Percentiles rank a stretch among this genome's conserved stretches.
Conservation (phyloP, 2,888 invertebrate genomes). For the Sphaeridia pumilis region DNA sequence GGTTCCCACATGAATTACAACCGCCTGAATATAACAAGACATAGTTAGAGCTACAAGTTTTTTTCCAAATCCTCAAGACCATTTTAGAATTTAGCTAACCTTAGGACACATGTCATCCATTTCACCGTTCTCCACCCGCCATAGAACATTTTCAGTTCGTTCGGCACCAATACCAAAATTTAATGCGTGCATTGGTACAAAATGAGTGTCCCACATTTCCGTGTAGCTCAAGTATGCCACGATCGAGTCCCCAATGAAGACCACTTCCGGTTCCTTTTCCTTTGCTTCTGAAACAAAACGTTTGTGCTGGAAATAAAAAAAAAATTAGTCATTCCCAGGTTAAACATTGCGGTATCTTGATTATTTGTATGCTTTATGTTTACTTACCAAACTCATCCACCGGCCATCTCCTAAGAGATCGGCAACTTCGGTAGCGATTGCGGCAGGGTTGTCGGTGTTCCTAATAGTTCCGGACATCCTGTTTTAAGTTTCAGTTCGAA, state of each 20-base stretch:
- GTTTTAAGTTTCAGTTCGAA: too few relatives aligned
- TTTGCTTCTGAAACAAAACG: conserved; percentile 71
- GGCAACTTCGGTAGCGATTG: conserved; percentile 55
- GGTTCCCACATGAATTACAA: conserved; percentile 64
- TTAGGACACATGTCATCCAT: conserved; percentile 79
- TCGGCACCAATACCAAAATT: conserved; percentile 85
- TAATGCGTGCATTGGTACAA: conserved; percentile 80
- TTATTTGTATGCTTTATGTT: not conserved
- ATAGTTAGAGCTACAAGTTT: conserved; percentile 1
- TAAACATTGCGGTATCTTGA: not conserved
- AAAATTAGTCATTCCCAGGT: conserved; percentile 18
- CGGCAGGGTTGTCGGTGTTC: conserved; percentile 44
- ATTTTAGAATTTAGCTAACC: conserved; percentile 42
- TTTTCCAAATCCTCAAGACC: not conserved
- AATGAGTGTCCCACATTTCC: conserved; percentile 78
- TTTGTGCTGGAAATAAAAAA: conserved; percentile 53
- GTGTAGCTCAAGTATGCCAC: conserved; percentile 69
- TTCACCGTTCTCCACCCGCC: conserved; percentile 82
- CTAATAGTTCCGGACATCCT: too few relatives aligned
- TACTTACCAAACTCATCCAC: conserved; percentile 64
- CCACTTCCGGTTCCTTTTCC: conserved; percentile 82
- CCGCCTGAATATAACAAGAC: conserved; percentile 47
- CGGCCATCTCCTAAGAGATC: conserved; percentile 74
- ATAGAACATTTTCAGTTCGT: conserved; percentile 74
- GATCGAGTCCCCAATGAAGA: conserved; percentile 82